Conservation (phyloP, 2,888 invertebrate species). For the Cheilosia impressa region DNA sequence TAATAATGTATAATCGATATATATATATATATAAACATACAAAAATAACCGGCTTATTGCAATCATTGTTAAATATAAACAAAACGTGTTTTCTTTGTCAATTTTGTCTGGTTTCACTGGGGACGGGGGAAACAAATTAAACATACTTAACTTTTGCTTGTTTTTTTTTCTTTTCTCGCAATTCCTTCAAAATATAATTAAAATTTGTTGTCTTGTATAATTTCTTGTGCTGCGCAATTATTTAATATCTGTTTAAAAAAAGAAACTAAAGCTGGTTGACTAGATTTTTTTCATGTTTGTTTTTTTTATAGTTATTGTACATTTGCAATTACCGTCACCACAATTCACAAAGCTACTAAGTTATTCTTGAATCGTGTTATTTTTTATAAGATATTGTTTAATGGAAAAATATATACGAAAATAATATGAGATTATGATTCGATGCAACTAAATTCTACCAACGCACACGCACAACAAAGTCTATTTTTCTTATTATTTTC, state of each 20-base stretch:
- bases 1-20: slow-evolving; percentile 48
- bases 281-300: slow-evolving; percentile 57
- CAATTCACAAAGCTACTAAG: slow-evolving; percentile 63
- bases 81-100: slow-evolving; percentile 21
- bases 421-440: slow-evolving; percentile 36
- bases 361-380: slow-evolving; percentile 26
- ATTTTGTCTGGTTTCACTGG: slow-evolving; percentile 70
- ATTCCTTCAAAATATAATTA: slow-evolving; percentile 45
- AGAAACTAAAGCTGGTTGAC: slow-evolving; percentile 71
- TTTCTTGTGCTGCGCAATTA: slow-evolving; percentile 34
- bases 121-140: slow-evolving; percentile 40
- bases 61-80: slow-evolving; percentile 40
- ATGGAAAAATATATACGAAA: slow-evolving; percentile 64
- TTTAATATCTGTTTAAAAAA: slow-evolving; percentile 29
- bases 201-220: slow-evolving; percentile 33
- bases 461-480: slow-evolving; percentile 60
- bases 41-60: slow-evolving; percentile 69
- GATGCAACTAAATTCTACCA: slow-evolving; percentile 66
- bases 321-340: slow-evolving; percentile 58
- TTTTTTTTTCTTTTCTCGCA: slow-evolving; percentile 7
- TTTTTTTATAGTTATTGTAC: slow-evolving; percentile 63
- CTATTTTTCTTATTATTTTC: slow-evolving; percentile 21
- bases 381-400: slow-evolving; percentile 24
- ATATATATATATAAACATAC: slow-evolving; percentile 61
- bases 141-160: slow-evolving; percentile 4